phyloP scores from a whole-genome alignment of 2,113 vertebrate species.

The Oreamnos americanus region DNA sequence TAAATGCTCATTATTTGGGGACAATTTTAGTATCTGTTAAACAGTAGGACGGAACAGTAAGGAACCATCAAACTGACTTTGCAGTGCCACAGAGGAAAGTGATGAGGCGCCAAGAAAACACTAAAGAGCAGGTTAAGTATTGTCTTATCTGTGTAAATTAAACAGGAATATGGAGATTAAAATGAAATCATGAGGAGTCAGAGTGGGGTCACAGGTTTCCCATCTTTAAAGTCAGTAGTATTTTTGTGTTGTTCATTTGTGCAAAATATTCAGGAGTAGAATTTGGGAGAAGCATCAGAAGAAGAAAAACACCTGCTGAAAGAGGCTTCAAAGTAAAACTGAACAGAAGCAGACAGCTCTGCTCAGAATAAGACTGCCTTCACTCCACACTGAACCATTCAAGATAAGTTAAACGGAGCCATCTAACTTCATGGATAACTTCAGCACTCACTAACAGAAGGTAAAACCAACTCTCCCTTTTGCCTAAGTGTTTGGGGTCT shows the following conservation, averaged over 20 bases:
- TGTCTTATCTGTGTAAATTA: background rate
- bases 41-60: background rate
- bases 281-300: background rate
- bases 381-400: background rate
- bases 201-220: background rate
- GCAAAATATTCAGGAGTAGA: background rate
- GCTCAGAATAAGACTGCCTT: background rate
- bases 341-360: background rate
- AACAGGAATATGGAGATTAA: background rate
- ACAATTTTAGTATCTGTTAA: background rate
- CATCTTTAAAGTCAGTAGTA: background rate
- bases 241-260: background rate
- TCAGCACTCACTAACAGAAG: background rate
- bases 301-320: background rate
- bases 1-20: background rate
- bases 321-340: background rate
- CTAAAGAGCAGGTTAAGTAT: background rate
- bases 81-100: background rate
- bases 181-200: background rate
- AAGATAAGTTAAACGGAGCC: background rate
- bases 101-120: background rate
- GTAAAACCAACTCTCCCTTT: background rate
- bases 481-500: background rate
- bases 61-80: conserved; percentile 6
- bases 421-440: background rate